Evolutionary conservation across 2,888 invertebrate species (phyloP), one percentile per base, ranked within the genome.

Genomic region (Drosophila leonis): DNA sequence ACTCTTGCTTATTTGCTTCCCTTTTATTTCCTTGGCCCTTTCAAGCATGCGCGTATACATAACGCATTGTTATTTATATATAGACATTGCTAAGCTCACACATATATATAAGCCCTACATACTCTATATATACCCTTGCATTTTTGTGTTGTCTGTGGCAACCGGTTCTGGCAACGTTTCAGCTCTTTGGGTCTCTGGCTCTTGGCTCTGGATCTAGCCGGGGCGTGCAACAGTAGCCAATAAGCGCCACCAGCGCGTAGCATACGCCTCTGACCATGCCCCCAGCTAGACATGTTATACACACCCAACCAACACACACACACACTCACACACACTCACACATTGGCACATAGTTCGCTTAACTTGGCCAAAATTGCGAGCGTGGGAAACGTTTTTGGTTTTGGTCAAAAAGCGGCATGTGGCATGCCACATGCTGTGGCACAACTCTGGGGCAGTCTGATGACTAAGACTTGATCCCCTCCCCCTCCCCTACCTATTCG

Each of bases 171-270:
- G 49, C 54, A 39, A n/a, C 44, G 15, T 49, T 51, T 35, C n/a
- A 24, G 52, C 52, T 20, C 29, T n/a, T n/a, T 29, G 46, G 48
- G 29, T 15, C 48, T 35, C 33, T 15, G 56, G 65, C 35, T 56
- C 33, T 65, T 52, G 41, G 48, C 55, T 27, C 55, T 44, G 29
- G 46, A 46, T 55, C 64, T 68, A 63, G 44, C 71, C 35, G 55
- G 20, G 31, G 29, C 84, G 84, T 89, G 87, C 87, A 72, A 86
- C 89, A 69, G 83, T 87, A 89, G 83, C 83, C 84, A 71, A 66
- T 64, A 86, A 87, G 83, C 89, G 83, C 83, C 83, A 84, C 72
- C 84, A 81, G 73, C 39, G 52, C 66, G 49, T 48, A 71, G 69
- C 64, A 62, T 72, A 76, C 63, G 71, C 67, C 66, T 74, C 33